Evolutionary conservation across 2,113 vertebrate genomes (phyloP), one percentile per base, ranked within the genome.

Genomic region (Lates calcarifer): DNA sequence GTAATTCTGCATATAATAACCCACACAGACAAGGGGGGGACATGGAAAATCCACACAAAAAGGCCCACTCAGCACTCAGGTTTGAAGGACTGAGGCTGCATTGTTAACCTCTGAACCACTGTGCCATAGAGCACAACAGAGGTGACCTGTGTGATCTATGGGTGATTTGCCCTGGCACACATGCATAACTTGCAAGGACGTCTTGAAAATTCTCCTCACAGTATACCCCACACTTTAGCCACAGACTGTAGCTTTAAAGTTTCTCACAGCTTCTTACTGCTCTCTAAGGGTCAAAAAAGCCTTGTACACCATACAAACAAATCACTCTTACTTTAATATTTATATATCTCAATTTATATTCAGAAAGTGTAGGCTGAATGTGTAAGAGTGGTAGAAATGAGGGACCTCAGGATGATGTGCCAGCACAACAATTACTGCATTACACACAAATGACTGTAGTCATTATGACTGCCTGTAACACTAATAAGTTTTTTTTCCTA

Each of bases 301-400:
- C 60, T 67, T 57, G 31, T 72, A 26, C 65, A 26, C 35, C 39
- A 43, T 28, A 60, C 49, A 73, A 73, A 81, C 51, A 62, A 64
- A 57, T 51, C 51, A 39, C 51, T 41, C 45, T 57, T 55, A 47
- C 49, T 66, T 83, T 86, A 41, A 83, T 86, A 87, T 89, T 84
- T 74, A 81, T 82, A 64, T 45, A 43, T 58, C 29, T 69, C 37
- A 17, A 39, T 73, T 76, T 45, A 60, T 81, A 87, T 79, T 65
- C 79, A 89, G 29, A 83, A 63, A 67, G 41, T 67, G 66, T 72
- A 35, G 53, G 26, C 37, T 60, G 33, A 45, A 39, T 45, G 14
- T 61, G 58, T 35, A 83, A 63, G 45, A 82, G 11, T 28, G n/a
- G 41, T n/a, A n/a, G 68, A 69, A 74, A 61, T 61, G 29, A 82